Base-by-base conservation (phyloP, 2,797 vertebrate genomes). In the Lutjanus campechanus region DNA sequence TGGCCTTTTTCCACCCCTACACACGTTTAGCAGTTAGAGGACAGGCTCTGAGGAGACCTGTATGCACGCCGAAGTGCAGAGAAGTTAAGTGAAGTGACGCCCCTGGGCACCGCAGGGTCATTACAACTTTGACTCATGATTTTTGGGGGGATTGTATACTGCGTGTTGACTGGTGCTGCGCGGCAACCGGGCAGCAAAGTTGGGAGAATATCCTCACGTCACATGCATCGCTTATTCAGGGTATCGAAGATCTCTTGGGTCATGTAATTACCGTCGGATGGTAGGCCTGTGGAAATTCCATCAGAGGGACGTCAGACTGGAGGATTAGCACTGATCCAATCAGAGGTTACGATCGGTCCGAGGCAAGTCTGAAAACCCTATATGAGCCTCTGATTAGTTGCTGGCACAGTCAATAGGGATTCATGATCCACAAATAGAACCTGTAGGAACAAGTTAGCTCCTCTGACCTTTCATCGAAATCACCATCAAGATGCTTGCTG, bases 1-100 rank as follows among this genome's bases (percentile, higher is more conserved):
- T 90, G 74, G 91, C 78, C 89, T 87, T 88, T 90, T 92, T 90
- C 91, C 90, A 91, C 87, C 87, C 81, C 77, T 84, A 25, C 85
- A 87, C 83, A 92, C 70, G 80, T 91, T 90, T 83, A 88, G 76
- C 80, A 69, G 83, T 58, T 11, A 74, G 83, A 81, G 20, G 65
- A 88, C 72, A 25, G 84, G 41, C 65, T 81, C 60, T 29, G 81
- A 66, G 72, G 8, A 43, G 76, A 87, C 81, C 74, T 22, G 67
- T 5, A 65, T 36, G 64, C 71, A 81, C 12, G 58, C 46, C 47
- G 74, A 72, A 79, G 69, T 62, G 44, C 50, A 56, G 73, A 72
- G 69, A 61, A 54, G 81, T 81, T 43, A 62, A 79, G 78, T 64
- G 43, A 80, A 81, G 63, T 20, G 56, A 69, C 60, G 16, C 79